Evolutionary conservation across 2,113 vertebrate genomes (phyloP), one percentile per base, ranked within the genome.

Genomic region (Aphyosemion australe): DNA sequence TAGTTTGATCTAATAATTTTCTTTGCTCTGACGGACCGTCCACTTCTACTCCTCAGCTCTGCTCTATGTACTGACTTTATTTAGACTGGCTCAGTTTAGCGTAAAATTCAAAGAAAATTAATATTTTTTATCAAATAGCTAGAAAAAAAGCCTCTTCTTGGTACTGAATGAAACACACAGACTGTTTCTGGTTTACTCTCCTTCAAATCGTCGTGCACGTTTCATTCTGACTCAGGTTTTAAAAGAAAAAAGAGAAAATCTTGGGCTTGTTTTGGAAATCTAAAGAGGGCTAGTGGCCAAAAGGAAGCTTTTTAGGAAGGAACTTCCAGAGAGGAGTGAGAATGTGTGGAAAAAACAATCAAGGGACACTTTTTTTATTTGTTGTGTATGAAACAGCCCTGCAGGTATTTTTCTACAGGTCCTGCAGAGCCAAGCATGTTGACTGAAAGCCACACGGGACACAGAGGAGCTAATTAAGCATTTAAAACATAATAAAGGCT

Each of bases 161-260:
- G 34, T 20, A 48, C 46, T 58, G 47, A 49, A 61, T 31, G 18
- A 14, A 41, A 56, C 26, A 55, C 32, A 55, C 34, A 41, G n/a
- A 15, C 18, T 53, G 34, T 76, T 62, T 48, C n/a, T 60, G 58
- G 16, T 63, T 53, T 19, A 32, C 8, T 54, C 12, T 68, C 61
- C 43, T 65, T 19, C 41, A 41, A 21, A 65, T 47, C 12, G 59
- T 39, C 53, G 20, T 75, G 56, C 59, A 55, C 65, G 54, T 52
- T 52, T 60, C 21, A 61, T 51, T 78, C 47, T 54, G 62, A 82
- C 78, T 83, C 61, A 79, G 64, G 70, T 59, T 61, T 21, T 16
- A 21, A 31, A 34, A 71, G 55, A 43, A 18, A 62, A 69, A 82
- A 76, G 55, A 80, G 65, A 43, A 75, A 53, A 72, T 70, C 31